Evolutionary conservation across 92 coral and sea anemone species (phyloP), one percentile per base, ranked within the genome.

Genomic region (Zoanthus solanderi): DNA sequence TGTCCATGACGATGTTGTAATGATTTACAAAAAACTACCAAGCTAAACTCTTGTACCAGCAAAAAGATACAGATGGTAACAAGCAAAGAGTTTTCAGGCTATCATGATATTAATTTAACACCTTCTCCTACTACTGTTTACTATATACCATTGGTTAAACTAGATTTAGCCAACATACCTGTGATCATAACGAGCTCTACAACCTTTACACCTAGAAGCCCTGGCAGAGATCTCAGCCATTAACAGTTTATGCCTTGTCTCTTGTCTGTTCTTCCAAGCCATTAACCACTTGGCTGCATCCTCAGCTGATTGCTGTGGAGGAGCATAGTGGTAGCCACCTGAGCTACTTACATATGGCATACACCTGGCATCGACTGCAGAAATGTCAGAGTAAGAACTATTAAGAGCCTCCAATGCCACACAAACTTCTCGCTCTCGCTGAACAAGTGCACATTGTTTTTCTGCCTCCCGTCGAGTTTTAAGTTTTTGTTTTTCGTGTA

Each of bases 301-400:
- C 29, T 97, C 98, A 0, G 99, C 95, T 5, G 95, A 94, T 89
- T 97, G 99, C 56, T 97, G 99, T 8, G 88, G 72, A 31, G 98
- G 94, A 3, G 93, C 94, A 85, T 95, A 92, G 71, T 94, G 98
- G 47, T 95, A 96, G 54, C 96, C 90, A 5, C 96, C 97, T 11
- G 98, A 98, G 17, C 96, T 95, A 75, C 99, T 94, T 23, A 97
- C 99, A 66, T 92, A 97, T 6, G 99, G 99, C 99, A 97, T 97
- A 69, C 99, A 97, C 23, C 99, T 92, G 17, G 98, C 96, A 76
- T 97, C 99, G 13, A 97, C 99, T 9, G 90, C 93, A 31, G 94
- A 93, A 69, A 97, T 92, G 30, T 94, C 99, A 8, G 89, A 92
- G 87, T 93, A 97, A 1, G 99, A 97, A 79, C 99, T 97, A 57